Evolutionary conservation across 2,113 vertebrate genomes (phyloP), one percentile per base, ranked within the genome.

Genomic region (Labeo catla): DNA sequence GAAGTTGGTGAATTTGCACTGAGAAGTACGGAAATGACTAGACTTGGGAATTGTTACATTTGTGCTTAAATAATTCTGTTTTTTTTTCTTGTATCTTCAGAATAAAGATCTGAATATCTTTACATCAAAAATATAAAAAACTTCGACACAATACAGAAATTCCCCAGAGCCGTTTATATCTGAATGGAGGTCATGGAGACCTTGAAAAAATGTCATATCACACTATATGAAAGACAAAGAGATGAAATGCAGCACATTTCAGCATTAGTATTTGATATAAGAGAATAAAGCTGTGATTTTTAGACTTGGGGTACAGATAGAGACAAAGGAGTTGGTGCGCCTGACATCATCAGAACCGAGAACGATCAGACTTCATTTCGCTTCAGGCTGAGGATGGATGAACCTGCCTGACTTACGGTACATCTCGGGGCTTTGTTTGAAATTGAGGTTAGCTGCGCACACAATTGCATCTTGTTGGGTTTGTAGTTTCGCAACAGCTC

Each of bases 211-310:
- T 28, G 2, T 28, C 23, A 4, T 84, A 84, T 65, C 61, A 70
- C 54, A 66, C 66, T 45, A 23, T 45, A 57, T 59, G 1, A 63
- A 45, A 45, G 34, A 78, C 68, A 47, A 66, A 23, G 43, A 23
- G 66, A 87, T 43, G 7, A 52, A 50, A 21, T 84, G 23, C 45
- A 23, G 45, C n/a, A 49, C 72, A 76, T 76, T 74, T 49, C 4
- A 70, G 6, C 45, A 43, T 70, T 79, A 23, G 43, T 21, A 36
- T 73, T 72, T 84, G 68, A 84, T 73, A 76, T 34, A 50, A 54
- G 47, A 76, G 83, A 84, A 52, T 15, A 65, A 84, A 84, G 73
- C 57, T 61, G 57, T 61, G 57, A 61, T 59, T 13, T 23, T 63
- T 45, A 36, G 39, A 13, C 43, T 23, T 45, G n/a, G 16, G 43